A percentile compares a stretch with the other conserved stretches of the same genome.
These are phyloP conservation scores for Portunus trituberculatus DNA, from an alignment of 1,140 invertebrate species.

Conservation along the genomic window DNA sequence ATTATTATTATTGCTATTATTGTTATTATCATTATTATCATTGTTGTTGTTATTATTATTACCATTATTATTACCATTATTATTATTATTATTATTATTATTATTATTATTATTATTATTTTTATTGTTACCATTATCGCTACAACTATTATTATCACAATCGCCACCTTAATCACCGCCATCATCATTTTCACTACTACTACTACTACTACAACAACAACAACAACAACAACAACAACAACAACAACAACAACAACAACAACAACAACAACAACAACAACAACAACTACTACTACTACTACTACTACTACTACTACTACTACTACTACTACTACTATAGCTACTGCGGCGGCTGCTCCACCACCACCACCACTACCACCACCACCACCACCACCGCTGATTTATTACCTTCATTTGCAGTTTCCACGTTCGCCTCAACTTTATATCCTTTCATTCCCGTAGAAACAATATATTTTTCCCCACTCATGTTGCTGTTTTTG, in stretches of 20 bases:
- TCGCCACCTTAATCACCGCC: background rate
- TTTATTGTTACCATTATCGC: background rate
- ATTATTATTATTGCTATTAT: too few species aligned
- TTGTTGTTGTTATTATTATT: background rate
- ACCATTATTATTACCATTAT: background rate
- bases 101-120: background rate
- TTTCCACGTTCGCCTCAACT: background rate
- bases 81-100: background rate
- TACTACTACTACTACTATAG: conserved; percentile 18
- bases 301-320: conserved; percentile 25
- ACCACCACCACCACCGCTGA: conserved; percentile 23
- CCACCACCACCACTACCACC: conserved; percentile 14
- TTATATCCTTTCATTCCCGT: too few species aligned
- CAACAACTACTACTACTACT: background rate
- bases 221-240: background rate
- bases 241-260: background rate
- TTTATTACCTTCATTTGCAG: background rate
- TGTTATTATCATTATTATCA: background rate
- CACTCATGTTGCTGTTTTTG: too few species aligned
- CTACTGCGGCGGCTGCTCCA: background rate
- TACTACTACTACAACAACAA: conserved; percentile 1
- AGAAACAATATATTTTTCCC: too few species aligned
- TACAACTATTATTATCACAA: background rate
- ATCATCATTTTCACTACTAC: background rate
- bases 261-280: background rate